These are phyloP conservation scores for Tupaia chinensis DNA, from an alignment of 2,113 vertebrate species.

Conservation along the genomic window DNA sequence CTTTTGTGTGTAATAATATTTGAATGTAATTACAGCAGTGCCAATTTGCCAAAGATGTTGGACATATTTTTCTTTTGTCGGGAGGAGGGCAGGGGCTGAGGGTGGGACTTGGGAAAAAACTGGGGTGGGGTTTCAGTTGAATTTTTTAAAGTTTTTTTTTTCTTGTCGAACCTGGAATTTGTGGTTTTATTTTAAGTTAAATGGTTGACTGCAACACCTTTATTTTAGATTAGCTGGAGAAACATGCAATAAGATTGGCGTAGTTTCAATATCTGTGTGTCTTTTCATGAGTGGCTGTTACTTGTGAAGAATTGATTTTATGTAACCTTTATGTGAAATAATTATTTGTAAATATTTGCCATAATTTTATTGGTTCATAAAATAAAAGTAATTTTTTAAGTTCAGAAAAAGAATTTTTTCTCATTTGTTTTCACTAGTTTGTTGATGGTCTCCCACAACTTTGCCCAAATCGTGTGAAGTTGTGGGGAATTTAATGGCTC, in stretches of 20 bases:
- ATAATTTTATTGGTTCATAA: constrained; percentile 99
- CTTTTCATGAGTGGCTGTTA: constrained; percentile 98
- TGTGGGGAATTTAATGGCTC: neutral
- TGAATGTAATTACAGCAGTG: constrained; percentile 99
- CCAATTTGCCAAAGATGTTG: constrained; percentile 99
- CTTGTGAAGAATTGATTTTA: constrained; percentile 98
- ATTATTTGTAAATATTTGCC: constrained; percentile 99
- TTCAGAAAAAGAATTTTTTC: constrained; percentile 84
- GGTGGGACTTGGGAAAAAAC: constrained; percentile 80
- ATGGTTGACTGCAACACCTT: constrained; percentile 94
- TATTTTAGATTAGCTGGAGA: constrained; percentile 95
- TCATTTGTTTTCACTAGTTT: constrained; percentile 48
- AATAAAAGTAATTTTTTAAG: constrained; percentile 99
- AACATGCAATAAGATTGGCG: constrained; percentile 93
- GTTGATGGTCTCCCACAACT: neutral
- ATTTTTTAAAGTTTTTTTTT: constrained; percentile 85
- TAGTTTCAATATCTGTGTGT: constrained; percentile 96
- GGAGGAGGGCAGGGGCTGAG: constrained; percentile 76
- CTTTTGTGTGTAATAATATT: constrained; percentile 98
- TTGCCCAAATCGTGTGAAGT: neutral
- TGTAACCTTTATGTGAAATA: constrained; percentile 99
- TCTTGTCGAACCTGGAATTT: constrained; percentile 87
- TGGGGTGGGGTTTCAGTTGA: constrained; percentile 83
- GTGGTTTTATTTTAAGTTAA: constrained; percentile 95
- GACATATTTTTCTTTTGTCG: constrained; percentile 89